Evolutionary conservation across 2,888 invertebrate genomes (phyloP), one percentile per base, ranked within the genome.

Genomic region (Drosophila setosimentum): DNA sequence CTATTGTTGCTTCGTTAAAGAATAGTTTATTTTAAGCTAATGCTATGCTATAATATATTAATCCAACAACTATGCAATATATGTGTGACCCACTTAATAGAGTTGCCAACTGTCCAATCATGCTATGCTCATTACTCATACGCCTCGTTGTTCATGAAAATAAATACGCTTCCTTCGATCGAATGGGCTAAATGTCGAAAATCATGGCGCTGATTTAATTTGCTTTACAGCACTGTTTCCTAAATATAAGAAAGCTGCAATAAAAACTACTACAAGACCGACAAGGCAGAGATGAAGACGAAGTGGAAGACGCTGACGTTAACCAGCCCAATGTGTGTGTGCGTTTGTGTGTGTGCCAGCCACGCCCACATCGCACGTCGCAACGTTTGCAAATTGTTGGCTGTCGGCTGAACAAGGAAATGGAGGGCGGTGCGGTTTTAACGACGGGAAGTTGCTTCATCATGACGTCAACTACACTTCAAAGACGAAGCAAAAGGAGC

Each of bases 151-250:
- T 33, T 24, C 67, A 51, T n/a, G 1, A 53, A 32, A 42, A 45
- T 35, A 59, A 48, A 60, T 57, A 48, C 48, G 32, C 54, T 62
- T 59, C 27, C 37, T 29, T 37, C 42, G 35, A 58, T 42, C 33
- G 27, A 77, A 50, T 77, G 40, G 50, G 40, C 64, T 55, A 42
- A 73, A 66, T 78, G 63, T 45, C 59, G 63, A 73, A 69, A 78
- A 78, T 74, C 78, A 74, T 69, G 73, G 69, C 82, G 59, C 68
- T 82, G 82, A 83, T 83, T 87, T 87, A 87, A 88, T 85, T 84
- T 87, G 76, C 71, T 70, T 68, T 55, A 57, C 67, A 65, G 61
- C 57, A 58, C 60, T 68, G 63, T 67, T 76, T 68, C n/a, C 57
- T 13, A 50, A 50, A 45, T 48, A 57, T 40, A 40, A 32, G 60